These are phyloP conservation scores for Stylophora pistillata DNA, from an alignment of 64 coral and sea anemone species.

Conservation along the genomic window DNA sequence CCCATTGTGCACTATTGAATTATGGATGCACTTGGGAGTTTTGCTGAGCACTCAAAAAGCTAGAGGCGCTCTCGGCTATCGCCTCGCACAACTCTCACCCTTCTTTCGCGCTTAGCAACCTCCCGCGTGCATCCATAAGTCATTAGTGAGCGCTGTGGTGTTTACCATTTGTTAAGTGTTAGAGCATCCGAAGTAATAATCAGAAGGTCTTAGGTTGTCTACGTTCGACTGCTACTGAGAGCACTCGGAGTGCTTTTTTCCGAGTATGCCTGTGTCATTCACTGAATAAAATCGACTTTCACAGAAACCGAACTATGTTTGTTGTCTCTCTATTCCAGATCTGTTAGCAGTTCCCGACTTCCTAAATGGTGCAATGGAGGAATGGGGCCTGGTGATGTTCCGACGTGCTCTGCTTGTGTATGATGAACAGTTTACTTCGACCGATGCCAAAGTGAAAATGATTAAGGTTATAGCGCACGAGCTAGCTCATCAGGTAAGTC, in stretches of 20 bases:
- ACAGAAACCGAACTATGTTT: not conserved
- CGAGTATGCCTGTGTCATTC: not conserved
- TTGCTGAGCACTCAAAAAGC: too few species aligned
- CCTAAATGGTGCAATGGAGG: slow-evolving; percentile 62
- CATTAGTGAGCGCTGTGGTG: too few species aligned
- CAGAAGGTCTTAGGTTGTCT: not conserved
- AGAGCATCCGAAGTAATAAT: too few species aligned
- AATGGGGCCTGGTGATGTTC: slow-evolving; percentile 63
- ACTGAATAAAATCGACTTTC: not conserved
- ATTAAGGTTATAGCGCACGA: slow-evolving; percentile 61
- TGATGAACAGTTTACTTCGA: slow-evolving; percentile 36
- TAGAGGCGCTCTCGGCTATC: too few species aligned
- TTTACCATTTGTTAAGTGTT: too few species aligned
- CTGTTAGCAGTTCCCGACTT: slow-evolving; percentile 66
- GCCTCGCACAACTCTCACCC: too few species aligned
- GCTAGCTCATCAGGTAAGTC: slow-evolving; percentile 61
- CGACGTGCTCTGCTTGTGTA: slow-evolving; percentile 66
- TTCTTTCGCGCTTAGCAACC: too few species aligned
- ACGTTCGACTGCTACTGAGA: too few species aligned
- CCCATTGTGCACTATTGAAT: too few species aligned
- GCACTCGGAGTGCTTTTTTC: not conserved
- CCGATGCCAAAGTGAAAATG: slow-evolving; percentile 28
- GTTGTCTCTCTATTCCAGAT: slow-evolving; percentile 12
- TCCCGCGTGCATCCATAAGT: too few species aligned
- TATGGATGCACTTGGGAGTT: too few species aligned